These are phyloP conservation scores for Lytechinus pictus DNA, from an alignment of 35 echinoderm and acorn worm genomes.

Conservation along the genomic window DNA sequence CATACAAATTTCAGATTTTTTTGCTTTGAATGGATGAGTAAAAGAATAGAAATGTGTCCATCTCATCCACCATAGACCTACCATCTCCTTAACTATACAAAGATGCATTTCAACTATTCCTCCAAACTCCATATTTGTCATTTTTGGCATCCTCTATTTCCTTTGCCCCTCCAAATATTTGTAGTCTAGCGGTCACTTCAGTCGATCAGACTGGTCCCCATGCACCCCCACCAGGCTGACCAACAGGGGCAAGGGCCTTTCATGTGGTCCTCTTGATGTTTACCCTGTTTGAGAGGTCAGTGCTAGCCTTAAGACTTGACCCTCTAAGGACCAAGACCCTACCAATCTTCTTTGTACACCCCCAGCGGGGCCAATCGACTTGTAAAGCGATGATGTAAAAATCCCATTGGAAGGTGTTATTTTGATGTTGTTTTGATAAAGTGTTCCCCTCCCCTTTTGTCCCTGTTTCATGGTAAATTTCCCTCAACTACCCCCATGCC, in stretches of 20 bases:
- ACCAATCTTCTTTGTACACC: not conserved
- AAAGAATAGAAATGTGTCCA: no score
- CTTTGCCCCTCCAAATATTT: not conserved
- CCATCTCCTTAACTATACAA: not conserved
- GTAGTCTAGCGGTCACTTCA: not conserved
- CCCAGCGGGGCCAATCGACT: constrained; percentile 17
- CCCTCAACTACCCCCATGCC: not conserved
- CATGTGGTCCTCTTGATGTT: not conserved
- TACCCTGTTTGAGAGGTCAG: constrained; percentile 18
- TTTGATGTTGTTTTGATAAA: constrained; percentile 16
- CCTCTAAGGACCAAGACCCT: not conserved
- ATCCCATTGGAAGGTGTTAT: constrained; percentile 34
- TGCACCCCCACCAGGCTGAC: constrained; percentile 26
- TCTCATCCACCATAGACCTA: not conserved
- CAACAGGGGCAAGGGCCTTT: not conserved
- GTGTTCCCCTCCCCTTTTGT: not conserved
- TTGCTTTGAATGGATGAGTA: no score
- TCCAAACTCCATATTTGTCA: not conserved
- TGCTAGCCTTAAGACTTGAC: not conserved
- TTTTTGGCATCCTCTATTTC: not conserved
- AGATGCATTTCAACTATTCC: not conserved
- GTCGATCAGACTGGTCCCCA: not conserved
- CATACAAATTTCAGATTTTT: no score
- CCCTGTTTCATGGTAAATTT: not conserved
- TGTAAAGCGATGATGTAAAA: constrained; percentile 28